Percentiles rank a stretch among this genome's conserved stretches.
phyloP scores from a whole-genome alignment of 2,797 vertebrate species.

The Diceros bicornis region DNA sequence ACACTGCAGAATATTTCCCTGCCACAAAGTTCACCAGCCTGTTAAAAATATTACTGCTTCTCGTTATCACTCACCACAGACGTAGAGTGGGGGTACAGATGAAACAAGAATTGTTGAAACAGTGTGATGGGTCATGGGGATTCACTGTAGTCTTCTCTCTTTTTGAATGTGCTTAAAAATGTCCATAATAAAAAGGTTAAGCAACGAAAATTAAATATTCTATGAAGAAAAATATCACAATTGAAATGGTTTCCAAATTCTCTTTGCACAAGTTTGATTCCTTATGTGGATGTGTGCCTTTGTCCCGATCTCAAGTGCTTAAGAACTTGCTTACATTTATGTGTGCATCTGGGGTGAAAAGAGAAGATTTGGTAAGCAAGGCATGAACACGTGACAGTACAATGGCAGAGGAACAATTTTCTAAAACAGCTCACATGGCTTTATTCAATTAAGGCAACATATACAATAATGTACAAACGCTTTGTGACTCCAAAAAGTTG shows the following conservation, averaged over 20 bases:
- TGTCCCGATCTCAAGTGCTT: neutral
- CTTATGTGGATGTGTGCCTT: neutral
- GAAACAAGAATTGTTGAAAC: neutral
- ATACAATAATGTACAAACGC: neutral
- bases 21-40: neutral
- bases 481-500: neutral
- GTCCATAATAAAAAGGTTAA: neutral
- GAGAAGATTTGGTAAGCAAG: neutral
- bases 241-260: neutral
- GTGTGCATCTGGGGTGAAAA: neutral
- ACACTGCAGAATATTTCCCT: neutral
- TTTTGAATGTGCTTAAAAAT: constrained; percentile 5
- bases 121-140: neutral
- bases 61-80: neutral
- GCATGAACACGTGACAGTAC: neutral
- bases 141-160: neutral
- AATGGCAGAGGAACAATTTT: neutral
- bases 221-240: constrained; percentile 15
- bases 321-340: neutral
- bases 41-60: neutral
- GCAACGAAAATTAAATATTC: neutral
- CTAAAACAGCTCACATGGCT: constrained; percentile 16
- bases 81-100: neutral
- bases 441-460: neutral
- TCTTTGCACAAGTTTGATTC: neutral